A percentile compares a stretch with the other conserved stretches of the same genome.
Conservation (phyloP, 1,140 invertebrate genomes). For the Vanessa atalanta region DNA sequence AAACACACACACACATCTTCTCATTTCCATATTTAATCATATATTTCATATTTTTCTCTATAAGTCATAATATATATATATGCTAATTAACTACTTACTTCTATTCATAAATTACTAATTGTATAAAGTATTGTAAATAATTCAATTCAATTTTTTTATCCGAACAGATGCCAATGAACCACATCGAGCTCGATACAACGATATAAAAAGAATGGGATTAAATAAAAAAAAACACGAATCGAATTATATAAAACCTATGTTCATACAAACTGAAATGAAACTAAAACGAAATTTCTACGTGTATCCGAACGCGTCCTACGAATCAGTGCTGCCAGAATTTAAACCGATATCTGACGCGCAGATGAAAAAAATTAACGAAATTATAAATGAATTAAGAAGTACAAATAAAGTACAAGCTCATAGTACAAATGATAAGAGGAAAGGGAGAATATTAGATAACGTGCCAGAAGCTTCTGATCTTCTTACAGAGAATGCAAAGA, state of each 20-base stretch:
- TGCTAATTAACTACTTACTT: background rate
- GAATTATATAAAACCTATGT: constrained; percentile 67
- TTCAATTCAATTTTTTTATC: constrained; percentile 56
- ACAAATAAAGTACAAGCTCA: constrained; percentile 44
- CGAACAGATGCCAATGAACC: constrained; percentile 74
- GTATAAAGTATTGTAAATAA: constrained; percentile 26
- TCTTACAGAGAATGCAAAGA: constrained; percentile 47
- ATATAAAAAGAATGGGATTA: constrained; percentile 43
- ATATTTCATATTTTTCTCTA: background rate
- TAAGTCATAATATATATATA: background rate
- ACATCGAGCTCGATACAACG: constrained; percentile 68
- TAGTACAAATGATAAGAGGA: constrained; percentile 55
- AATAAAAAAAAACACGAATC: constrained; percentile 44
- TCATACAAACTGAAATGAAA: constrained; percentile 63
- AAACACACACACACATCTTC: too few relatives aligned
- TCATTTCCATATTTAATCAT: too few relatives aligned
- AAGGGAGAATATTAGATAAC: constrained; percentile 58
- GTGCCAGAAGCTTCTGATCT: constrained; percentile 40
- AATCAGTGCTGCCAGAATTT: constrained; percentile 63
- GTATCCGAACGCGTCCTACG: constrained; percentile 56
- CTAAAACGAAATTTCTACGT: constrained; percentile 56
- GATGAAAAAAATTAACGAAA: constrained; percentile 64
- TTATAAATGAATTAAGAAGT: constrained; percentile 60
- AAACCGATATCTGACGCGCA: constrained; percentile 74
- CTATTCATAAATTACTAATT: background rate